Evolutionary conservation across 2,113 vertebrate species (phyloP).

Genomic region (Spea multiplicata): DNA sequence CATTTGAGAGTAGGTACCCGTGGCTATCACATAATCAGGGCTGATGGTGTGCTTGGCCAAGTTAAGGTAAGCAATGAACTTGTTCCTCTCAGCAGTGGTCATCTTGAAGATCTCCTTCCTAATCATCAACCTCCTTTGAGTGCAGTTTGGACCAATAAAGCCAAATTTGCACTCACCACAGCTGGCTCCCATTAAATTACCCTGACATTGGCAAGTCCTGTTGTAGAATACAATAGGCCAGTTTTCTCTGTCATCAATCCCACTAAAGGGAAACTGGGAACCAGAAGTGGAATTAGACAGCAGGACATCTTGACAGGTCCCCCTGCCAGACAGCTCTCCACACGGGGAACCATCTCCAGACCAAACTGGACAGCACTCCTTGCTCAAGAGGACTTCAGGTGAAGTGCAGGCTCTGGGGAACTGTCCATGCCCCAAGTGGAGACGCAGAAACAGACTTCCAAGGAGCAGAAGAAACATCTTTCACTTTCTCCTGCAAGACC

Average conservation of each 20-base stretch:
- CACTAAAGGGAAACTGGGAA: slow-evolving; percentile 88
- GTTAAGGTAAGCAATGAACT: slow-evolving; percentile 89
- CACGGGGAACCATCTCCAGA: slow-evolving; percentile 80
- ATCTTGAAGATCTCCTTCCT: slow-evolving; percentile 83
- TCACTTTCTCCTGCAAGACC: slow-evolving; percentile 44
- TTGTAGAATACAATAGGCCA: slow-evolving; percentile 94
- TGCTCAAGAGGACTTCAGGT: slow-evolving; percentile 69
- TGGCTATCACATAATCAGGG: slow-evolving; percentile 80
- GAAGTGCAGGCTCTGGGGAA: slow-evolving; percentile 85
- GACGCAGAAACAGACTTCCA: slow-evolving; percentile 54
- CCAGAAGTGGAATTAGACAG: slow-evolving; percentile 78
- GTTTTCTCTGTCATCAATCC: slow-evolving; percentile 86
- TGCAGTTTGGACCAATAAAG: slow-evolving; percentile 77
- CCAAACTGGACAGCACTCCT: slow-evolving; percentile 90
- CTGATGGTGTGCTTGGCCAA: slow-evolving; percentile 83
- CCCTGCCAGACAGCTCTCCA: slow-evolving; percentile 79
- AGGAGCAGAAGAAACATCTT: slow-evolving; percentile 60
- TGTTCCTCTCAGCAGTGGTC: slow-evolving; percentile 73
- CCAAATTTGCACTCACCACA: slow-evolving; percentile 90
- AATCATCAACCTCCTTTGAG: slow-evolving; percentile 67
- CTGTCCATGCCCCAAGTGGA: slow-evolving; percentile 61
- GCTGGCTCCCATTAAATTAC: slow-evolving; percentile 86
- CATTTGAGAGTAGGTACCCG: slow-evolving; percentile 82
- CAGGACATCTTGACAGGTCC: slow-evolving; percentile 77
- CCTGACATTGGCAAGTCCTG: slow-evolving; percentile 81